A percentile compares a stretch with the other conserved stretches of the same genome.
Evolutionary conservation across 2,113 vertebrate genomes (phyloP).

Genomic region (Hypomesus transpacificus): DNA sequence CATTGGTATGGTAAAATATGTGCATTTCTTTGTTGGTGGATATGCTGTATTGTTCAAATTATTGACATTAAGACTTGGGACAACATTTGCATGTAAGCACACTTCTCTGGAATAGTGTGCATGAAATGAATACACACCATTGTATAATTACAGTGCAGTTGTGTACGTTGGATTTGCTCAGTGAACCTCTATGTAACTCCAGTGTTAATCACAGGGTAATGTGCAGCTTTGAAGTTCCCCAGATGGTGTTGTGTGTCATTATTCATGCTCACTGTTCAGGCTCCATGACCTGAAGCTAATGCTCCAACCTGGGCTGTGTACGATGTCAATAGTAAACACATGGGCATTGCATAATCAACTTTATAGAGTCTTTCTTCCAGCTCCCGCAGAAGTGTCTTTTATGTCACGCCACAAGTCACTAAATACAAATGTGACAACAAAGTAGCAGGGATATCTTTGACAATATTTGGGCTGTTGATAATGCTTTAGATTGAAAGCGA

Average conservation of each 20-base stretch:
- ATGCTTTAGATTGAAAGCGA: constrained; percentile 15
- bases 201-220: constrained; percentile 71
- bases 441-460: constrained; percentile 30
- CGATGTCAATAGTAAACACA: constrained; percentile 70
- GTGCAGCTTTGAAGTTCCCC: constrained; percentile 75
- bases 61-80: not conserved
- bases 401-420: constrained; percentile 30
- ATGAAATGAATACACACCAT: not conserved
- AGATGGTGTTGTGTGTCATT: constrained; percentile 69
- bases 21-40: not conserved
- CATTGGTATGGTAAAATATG: not conserved
- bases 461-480: constrained; percentile 1
- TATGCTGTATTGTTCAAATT: not conserved
- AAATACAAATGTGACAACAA: constrained; percentile 40
- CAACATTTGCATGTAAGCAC: not conserved
- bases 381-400: constrained; percentile 39
- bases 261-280: constrained; percentile 69
- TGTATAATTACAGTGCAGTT: not conserved
- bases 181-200: constrained; percentile 63
- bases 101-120: not conserved
- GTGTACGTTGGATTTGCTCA: constrained; percentile 54
- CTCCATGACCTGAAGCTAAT: constrained; percentile 74
- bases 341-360: constrained; percentile 58
- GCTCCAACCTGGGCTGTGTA: constrained; percentile 63
- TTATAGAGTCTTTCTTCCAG: constrained; percentile 28